Base-by-base conservation (phyloP, 2,888 invertebrate species). In the Coleophora deauratella region DNA sequence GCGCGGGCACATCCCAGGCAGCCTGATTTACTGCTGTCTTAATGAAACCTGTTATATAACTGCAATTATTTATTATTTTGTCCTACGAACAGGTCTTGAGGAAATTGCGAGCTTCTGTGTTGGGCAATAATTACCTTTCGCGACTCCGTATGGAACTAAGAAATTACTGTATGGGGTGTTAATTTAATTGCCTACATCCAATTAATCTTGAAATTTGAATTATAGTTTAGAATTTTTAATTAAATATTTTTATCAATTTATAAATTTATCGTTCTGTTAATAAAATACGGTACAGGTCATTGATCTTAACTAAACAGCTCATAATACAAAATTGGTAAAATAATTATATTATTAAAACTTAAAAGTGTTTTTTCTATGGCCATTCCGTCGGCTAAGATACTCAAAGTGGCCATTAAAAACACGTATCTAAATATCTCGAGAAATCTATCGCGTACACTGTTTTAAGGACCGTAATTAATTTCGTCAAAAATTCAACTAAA, bases 41-140 rank as follows among this genome's bases (percentile, higher is more conserved):
- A 82, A 84, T 84, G 80, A 78, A 82, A 84, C 84, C 80, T 78
- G 81, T 84, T 82, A 75, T 72, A 69, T 79, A 79, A 81, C 78
- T 75, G 71, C 77, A 71, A 80, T 79, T 81, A 82, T 82, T 82
- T 80, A 82, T 82, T 81, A 80, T 81, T 80, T 78, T 71, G 73
- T 73, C 73, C 68, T 57, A 62, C 54, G 69, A 68, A 71, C 73
- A 59, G 68, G 71, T 66, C 65, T 59, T 55, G 47, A 54, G 62
- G 64, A 63, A 70, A 66, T 67, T 68, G 66, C 66, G 49, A 53
- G 78, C 76, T 79, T 71, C 80, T 77, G 79, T 76, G 71, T 72
- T 75, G 67, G 70, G 68, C 66, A 72, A 78, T 78, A 77, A 76
- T 76, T 76, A 74, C 72, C 66, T 71, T 69, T 31, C 10, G 10